Percentiles rank a stretch among this genome's conserved stretches.
Conservation (phyloP, 2,888 invertebrate genomes). For the Drosophila diplacantha region DNA sequence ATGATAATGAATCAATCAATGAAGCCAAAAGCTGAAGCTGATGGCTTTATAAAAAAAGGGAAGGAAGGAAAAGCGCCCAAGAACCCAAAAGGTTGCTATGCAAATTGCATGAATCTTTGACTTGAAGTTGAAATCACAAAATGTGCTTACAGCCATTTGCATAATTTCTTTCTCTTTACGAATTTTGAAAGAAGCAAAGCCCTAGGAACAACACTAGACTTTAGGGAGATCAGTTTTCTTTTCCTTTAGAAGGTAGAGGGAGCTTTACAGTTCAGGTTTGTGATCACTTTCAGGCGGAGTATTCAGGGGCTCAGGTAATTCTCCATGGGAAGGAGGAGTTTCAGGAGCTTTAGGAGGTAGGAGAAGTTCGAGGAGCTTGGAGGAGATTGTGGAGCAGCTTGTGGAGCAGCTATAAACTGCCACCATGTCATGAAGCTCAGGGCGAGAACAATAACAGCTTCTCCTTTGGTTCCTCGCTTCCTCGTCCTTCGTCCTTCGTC, state of each 20-base stretch:
- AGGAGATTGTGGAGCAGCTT: too few species aligned
- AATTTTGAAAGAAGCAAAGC: neutral
- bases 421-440: slow-evolving; percentile 11
- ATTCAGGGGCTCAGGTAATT: neutral
- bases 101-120: slow-evolving; percentile 16
- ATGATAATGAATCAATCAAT: slow-evolving; percentile 8
- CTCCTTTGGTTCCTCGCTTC: neutral
- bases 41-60: neutral
- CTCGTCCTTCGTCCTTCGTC: neutral
- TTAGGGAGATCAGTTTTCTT: neutral
- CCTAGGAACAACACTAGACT: neutral
- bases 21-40: neutral
- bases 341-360: too few species aligned
- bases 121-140: slow-evolving; percentile 9
- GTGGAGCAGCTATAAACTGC: slow-evolving; percentile 1
- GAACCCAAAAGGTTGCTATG: slow-evolving; percentile 1
- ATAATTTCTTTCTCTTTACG: neutral
- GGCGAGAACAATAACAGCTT: slow-evolving; percentile 10
- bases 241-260: neutral
- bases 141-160: neutral
- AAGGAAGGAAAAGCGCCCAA: neutral
- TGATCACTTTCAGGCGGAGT: neutral
- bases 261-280: neutral
- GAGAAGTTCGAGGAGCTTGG: neutral
- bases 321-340: too few species aligned